These are phyloP conservation scores for Luperina testacea DNA, from an alignment of 2,888 invertebrate genomes.

Conservation along the genomic window DNA sequence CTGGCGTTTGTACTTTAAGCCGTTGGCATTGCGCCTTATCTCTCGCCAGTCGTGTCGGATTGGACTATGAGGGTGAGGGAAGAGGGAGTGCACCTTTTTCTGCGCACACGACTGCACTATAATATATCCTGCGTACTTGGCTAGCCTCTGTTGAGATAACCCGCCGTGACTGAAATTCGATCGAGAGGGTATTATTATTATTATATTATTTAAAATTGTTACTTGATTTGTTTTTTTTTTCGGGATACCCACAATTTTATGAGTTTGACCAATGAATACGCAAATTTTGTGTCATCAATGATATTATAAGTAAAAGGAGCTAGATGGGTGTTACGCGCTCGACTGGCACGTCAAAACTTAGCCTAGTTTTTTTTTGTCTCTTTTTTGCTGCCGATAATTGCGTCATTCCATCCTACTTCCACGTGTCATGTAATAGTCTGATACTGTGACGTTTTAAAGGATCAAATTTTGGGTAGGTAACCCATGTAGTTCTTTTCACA, in stretches of 20 bases:
- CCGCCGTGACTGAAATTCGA: background rate
- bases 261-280: background rate
- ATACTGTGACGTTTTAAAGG: background rate
- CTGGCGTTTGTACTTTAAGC: too few species aligned
- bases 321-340: background rate
- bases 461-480: background rate
- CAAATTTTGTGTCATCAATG: background rate
- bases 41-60: background rate
- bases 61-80: too few species aligned
- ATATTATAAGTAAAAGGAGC: background rate
- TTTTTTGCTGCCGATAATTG: background rate
- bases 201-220: conserved; percentile 21
- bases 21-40: too few species aligned
- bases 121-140: background rate
- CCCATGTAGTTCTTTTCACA: background rate
- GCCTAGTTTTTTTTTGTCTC: background rate
- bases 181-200: background rate
- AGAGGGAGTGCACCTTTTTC: background rate
- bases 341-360: background rate
- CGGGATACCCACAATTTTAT: background rate
- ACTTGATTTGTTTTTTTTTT: background rate
- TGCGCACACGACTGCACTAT: background rate
- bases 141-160: background rate
- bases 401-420: background rate
- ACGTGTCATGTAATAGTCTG: background rate